Evolutionary conservation across 2,113 vertebrate genomes (phyloP), one percentile per base, ranked within the genome.

Genomic region (Ceratotherium simum): DNA sequence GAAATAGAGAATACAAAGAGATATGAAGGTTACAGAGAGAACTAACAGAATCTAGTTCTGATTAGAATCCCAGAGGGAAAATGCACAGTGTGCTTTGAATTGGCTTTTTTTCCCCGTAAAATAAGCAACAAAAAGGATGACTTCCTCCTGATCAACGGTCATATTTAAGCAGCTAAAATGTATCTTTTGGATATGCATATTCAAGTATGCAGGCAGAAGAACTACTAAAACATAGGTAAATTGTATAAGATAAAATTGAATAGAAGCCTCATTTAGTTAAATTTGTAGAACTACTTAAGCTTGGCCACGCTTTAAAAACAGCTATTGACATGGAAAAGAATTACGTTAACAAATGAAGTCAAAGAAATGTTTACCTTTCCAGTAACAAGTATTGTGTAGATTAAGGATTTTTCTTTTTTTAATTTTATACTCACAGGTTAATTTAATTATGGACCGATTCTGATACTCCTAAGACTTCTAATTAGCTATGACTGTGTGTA

Each of bases 291-390:
- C 42, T 86, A 88, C 82, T 93, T 75, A 94, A 78, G 48, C 39
- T 67, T 83, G n/a, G n/a, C 42, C 69, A 79, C 23, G 82, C 56
- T 92, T 82, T 70, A 48, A 95, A 90, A 96, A 86, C 39, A 90
- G 79, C 82, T 81, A 51, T 73, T 96, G 62, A 92, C 72, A 96
- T 75, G 73, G 27, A 95, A 97, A 91, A 95, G 93, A 78, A 33
- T 93, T 64, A 90, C 29, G 70, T 83, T 91, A 60, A 86, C 56
- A 42, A 78, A 91, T 46, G 79, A 93, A 96, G 36, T 94, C 85
- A 94, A 42, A 33, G 88, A 72, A 76, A 84, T 85, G 31, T 94
- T 94, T 97, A 81, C 46, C 73, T 92, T 94, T 94, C 84, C n/a
- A 87, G 23, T 60, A 90, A 97, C 10, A 95, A 62, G 13, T 42